Evolutionary conservation across 2,113 vertebrate genomes (phyloP).

Genomic region (Indicator indicator): DNA sequence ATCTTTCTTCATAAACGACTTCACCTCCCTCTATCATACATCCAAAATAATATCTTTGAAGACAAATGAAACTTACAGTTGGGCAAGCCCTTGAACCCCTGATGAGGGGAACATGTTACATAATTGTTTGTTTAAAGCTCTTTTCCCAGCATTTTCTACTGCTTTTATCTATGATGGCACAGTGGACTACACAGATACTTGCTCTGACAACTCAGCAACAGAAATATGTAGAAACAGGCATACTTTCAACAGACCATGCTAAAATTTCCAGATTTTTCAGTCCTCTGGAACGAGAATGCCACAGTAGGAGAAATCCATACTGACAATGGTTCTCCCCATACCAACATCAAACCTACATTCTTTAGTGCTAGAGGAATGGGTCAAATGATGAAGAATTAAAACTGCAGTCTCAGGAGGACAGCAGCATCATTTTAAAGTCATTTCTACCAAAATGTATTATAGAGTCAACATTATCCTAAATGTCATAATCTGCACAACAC

Average conservation of each 20-base stretch:
- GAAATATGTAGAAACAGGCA: not conserved
- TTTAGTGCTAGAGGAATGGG: not conserved
- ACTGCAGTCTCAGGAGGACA: not conserved
- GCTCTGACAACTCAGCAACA: not conserved
- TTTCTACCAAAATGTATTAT: not conserved
- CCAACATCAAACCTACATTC: not conserved
- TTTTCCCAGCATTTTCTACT: not conserved
- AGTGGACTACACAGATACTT: not conserved
- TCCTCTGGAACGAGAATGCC: not conserved
- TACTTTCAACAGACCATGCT: not conserved
- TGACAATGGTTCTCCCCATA: fast-evolving
- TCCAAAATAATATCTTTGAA: not conserved
- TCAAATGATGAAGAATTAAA: not conserved
- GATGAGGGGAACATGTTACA: not conserved
- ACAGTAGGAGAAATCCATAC: not conserved
- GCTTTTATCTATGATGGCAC: not conserved
- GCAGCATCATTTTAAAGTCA: not conserved
- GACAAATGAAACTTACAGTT: not conserved
- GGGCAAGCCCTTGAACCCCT: not conserved
- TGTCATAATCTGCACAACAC: fast-evolving
- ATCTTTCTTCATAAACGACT: not conserved
- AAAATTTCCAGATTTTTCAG: not conserved
- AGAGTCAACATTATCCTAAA: not conserved
- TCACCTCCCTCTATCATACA: not conserved
- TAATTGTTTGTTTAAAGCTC: not conserved